Base-by-base conservation (phyloP, 1,140 invertebrate species). In the Hypsibius dujardini region DNA sequence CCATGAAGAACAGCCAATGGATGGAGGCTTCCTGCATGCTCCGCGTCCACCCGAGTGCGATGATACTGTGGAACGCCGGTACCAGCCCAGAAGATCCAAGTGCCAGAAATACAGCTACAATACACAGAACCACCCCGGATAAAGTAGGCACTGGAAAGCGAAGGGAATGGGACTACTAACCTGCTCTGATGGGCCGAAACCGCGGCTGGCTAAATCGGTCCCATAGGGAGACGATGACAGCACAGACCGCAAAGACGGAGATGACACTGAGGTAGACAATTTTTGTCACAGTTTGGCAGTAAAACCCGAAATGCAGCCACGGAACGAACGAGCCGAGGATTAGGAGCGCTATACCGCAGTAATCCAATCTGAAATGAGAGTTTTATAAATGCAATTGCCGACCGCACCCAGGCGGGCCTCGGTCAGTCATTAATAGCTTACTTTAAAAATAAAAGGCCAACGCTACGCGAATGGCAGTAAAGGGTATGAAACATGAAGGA, bases 1-100 rank as follows among this genome's bases (percentile, higher is more conserved):
- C 93, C 95, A 98, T 98, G n/a, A 97, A 83, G 72, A 92, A 86
- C 15, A 98, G 83, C 92, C 92, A 98, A 45, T 93, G 93, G 46
- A 98, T 84, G 45, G 90, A 90, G 69, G 90, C 90, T 79, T 90
- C 78, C 70, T 82, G 79, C 42, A 84, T 78, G 7, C 82, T 78
- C 73, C 79, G 74, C 69, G 77, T 77, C 73, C 83, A 81, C 14
- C 83, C 83, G 74, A 84, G 80, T 3, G 77, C 79, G 50, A 81
- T 78, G 7, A 84, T 77, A 74, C 82, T 83, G 74, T 85, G 84
- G 80, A 70, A 73, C 45, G 81, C 81, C 62, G 94, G 94, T 76
- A 97, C 87, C 59, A 97, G 88, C 45, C 94, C 94, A 75, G 90
- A 94, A 73, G 96, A 83, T 42, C 94, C 95, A 80, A 97, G 94